Evolutionary conservation across 2,888 invertebrate species (phyloP), one percentile per base, ranked within the genome.

Genomic region (Dicycla oo): DNA sequence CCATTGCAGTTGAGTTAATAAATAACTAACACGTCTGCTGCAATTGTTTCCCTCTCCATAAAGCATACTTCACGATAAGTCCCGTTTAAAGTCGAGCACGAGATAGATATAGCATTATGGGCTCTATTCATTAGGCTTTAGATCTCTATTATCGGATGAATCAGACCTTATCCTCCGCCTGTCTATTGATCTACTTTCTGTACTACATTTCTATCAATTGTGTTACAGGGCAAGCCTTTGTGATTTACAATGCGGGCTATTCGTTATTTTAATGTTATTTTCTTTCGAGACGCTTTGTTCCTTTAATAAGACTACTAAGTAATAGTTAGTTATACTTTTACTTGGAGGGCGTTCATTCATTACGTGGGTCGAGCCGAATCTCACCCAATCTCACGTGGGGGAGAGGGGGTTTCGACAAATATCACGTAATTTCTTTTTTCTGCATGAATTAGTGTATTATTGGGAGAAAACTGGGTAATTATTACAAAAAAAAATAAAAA

Each of bases 1-100:
- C 10, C 53, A 54, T 34, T 66, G 64, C 54, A 72, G 60, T 58
- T 26, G 26, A 66, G 23, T 73, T 73, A 62, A 68, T 73, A 81
- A 81, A 68, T 68, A 68, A 70, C 62, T 68, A 63, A 78, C 47
- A 54, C 61, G 23, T 56, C 11, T 20, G 18, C 43, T 65, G 82
- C 57, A 68, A 26, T 67, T 45, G 34, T 23, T 38, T 18, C 30
- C 10, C 13, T 15, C 45, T 13, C 26, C 26, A 26, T 47, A 51
- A 47, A 47, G 54, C 49, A 57, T 49, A 62, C 26, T 58, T 45
- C 63, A 67, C 23, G 47, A 70, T 75, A 63, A 49, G 18, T 30
- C 38, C 26, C 26, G 11, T 49, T 30, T 57, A 47, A 75, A 30
- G n/a, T 68, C 26, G 18, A 67, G 47, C 13, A 11, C 18, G 13